Base-by-base conservation (phyloP, 2,888 invertebrate genomes). In the Nysson spinosus region DNA sequence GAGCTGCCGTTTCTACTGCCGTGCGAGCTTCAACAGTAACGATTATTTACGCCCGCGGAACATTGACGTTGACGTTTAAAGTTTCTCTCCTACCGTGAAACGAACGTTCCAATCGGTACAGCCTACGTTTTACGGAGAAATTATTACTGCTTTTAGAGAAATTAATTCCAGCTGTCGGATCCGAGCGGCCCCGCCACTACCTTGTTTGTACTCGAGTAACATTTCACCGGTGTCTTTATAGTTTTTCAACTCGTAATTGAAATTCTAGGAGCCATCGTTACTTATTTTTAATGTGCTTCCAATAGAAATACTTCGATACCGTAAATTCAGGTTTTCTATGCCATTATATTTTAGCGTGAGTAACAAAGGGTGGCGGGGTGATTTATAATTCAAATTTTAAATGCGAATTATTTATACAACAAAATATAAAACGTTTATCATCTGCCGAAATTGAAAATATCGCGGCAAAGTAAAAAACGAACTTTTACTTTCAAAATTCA, bases 41-140 rank as follows among this genome's bases (percentile, higher is more conserved):
- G 82, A 85, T 85, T 83, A 85, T 84, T 85, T 84, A 83, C 77
- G 67, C 71, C 77, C 77, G 63, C 62, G 72, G 68, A 56, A 74
- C 77, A 83, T 82, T 78, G 79, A 69, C 77, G 81, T 73, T 85
- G 85, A 84, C 85, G 81, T 85, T 85, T 85, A 85, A 78, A 72
- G 81, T 77, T 69, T 57, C 74, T 77, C 70, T 62, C 75, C 74
- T 63, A 74, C 77, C 71, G 74, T 43, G 70, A 76, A 64, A 42
- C 51, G 55, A 51, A 60, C 65, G 76, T 47, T 12, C 55, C 42
- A 54, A 57, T 50, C 72, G 54, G 55, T 40, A 57, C 65, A 63
- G 39, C 39, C 49, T 44, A 34, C 40, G 46, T 64, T 39, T 43
- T 55, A 30, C 30, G 7, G 32, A 47, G 47, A 50, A 75, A 61